phyloP scores from a whole-genome alignment of 92 coral and sea anemone species.

The Palythoa heliodiscus region DNA sequence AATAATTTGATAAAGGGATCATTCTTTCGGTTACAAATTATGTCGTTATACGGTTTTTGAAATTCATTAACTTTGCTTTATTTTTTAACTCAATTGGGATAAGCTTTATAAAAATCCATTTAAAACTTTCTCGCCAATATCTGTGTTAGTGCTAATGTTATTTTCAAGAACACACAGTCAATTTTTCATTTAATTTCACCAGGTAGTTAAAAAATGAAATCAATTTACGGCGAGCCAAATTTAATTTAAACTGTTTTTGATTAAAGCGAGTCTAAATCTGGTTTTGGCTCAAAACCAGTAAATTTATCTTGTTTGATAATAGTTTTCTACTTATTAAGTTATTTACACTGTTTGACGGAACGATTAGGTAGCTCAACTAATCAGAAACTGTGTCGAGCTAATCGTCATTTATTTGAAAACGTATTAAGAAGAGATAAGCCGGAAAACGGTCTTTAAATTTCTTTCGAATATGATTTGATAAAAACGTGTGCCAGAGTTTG shows the following conservation, averaged over 20 bases:
- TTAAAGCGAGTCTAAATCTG: not conserved
- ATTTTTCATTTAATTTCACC: not conserved
- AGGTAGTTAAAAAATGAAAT: not conserved
- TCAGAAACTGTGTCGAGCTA: slow-evolving; percentile 18
- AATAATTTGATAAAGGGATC: not conserved
- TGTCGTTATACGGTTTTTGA: not conserved
- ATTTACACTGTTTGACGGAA: slow-evolving; percentile 22
- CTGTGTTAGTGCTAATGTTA: not conserved
- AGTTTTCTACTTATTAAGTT: slow-evolving; percentile 21
- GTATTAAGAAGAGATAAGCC: not conserved
- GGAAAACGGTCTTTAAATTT: not conserved
- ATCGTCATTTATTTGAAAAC: slow-evolving; percentile 35
- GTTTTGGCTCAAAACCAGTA: not conserved
- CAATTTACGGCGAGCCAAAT: not conserved
- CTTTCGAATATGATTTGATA: not conserved
- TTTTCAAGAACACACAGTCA: not conserved
- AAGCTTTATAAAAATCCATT: not conserved
- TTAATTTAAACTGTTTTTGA: not conserved
- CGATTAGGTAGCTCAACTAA: slow-evolving; percentile 6
- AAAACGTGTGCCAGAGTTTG: slow-evolving; percentile 7
- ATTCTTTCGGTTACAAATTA: not conserved
- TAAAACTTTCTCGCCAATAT: not conserved
- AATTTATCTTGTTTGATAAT: not conserved
- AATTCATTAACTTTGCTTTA: not conserved
- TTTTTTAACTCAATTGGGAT: not conserved